phyloP scores from a whole-genome alignment of 2,797 vertebrate species.

The Centropyge bicolor region DNA sequence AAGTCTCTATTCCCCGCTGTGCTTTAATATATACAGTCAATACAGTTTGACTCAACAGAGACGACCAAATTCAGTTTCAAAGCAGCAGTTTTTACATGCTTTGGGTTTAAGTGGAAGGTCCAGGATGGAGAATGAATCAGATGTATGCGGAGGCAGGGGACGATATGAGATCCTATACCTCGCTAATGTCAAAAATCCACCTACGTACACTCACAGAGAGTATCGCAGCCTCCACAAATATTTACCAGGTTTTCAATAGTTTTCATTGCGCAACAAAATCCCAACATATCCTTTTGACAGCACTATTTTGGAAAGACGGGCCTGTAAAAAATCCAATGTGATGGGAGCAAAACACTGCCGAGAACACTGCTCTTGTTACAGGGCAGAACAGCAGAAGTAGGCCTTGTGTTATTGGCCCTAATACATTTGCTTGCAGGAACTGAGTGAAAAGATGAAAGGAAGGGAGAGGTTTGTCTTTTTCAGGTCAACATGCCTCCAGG shows the following conservation, averaged over 20 bases:
- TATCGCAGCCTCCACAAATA: slow-evolving; percentile 62
- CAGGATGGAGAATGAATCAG: slow-evolving; percentile 73
- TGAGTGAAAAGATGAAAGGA: slow-evolving; percentile 80
- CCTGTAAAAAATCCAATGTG: slow-evolving; percentile 11
- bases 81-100: slow-evolving; percentile 41
- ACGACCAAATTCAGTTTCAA: slow-evolving; percentile 45
- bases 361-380: slow-evolving; percentile 56
- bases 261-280: slow-evolving; percentile 54
- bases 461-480: slow-evolving; percentile 77
- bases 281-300: slow-evolving; percentile 43
- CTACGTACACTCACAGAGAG: slow-evolving; percentile 53
- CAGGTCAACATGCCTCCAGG: slow-evolving; percentile 84
- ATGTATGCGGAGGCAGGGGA: slow-evolving; percentile 65
- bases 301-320: slow-evolving; percentile 49
- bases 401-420: slow-evolving; percentile 65
- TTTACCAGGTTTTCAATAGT: slow-evolving; percentile 57
- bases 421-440: slow-evolving; percentile 72
- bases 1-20: slow-evolving; percentile 27
- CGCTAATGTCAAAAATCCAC: slow-evolving; percentile 69
- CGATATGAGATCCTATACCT: slow-evolving; percentile 66
- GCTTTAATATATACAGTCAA: slow-evolving; percentile 47
- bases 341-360: slow-evolving; percentile 50
- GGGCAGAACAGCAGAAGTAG: slow-evolving; percentile 65
- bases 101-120: slow-evolving; percentile 58
- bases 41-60: slow-evolving; percentile 32